These are phyloP conservation scores for Physeter macrocephalus DNA, from an alignment of 2,113 vertebrate species.

Conservation along the genomic window DNA sequence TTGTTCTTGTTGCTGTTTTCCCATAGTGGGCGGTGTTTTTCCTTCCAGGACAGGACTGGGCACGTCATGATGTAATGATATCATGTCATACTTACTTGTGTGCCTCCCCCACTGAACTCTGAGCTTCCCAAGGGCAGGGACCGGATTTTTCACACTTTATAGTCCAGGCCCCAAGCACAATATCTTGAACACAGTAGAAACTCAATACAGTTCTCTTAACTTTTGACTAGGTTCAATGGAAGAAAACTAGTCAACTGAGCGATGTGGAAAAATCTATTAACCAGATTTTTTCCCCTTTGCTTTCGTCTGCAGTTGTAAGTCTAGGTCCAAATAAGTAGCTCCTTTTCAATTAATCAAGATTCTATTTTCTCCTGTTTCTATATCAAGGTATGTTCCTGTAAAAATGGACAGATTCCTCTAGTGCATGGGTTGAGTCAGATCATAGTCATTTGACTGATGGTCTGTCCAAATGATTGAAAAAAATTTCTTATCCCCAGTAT, in stretches of 20 bases:
- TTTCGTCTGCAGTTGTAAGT: neutral
- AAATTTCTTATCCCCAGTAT: neutral
- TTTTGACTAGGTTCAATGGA: neutral
- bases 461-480: neutral
- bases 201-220: neutral
- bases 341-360: neutral
- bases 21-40: neutral
- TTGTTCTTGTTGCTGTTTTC: neutral
- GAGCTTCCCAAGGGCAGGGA: neutral
- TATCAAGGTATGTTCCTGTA: neutral
- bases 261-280: neutral
- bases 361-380: neutral
- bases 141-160: neutral
- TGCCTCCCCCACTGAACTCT: neutral
- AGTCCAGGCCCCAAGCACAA: neutral
- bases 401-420: constrained; percentile 16
- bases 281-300: neutral
- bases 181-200: neutral
- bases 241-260: neutral
- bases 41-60: neutral
- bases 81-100: neutral
- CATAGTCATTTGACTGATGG: neutral
- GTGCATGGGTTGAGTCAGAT: neutral
- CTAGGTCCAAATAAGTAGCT: neutral
- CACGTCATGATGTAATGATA: neutral